Conservation (phyloP, 2,888 invertebrate species). For the Anagyrus pseudococci region DNA sequence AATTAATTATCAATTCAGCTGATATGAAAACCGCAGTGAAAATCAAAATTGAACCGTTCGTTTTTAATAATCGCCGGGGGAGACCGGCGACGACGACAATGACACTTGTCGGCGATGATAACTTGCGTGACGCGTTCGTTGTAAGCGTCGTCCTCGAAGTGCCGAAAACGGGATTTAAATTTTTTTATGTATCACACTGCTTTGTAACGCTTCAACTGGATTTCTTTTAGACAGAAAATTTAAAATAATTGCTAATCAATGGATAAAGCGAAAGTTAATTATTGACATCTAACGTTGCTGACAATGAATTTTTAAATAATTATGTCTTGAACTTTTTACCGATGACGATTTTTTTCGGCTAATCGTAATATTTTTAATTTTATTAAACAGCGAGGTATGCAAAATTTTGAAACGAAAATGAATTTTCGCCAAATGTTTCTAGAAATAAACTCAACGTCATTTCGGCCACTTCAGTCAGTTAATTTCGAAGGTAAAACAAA, state of each 20-base stretch:
- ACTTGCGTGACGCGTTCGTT: constrained; percentile 23
- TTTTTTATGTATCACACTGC: background rate
- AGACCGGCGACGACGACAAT: constrained; percentile 8
- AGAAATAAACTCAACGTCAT: no score
- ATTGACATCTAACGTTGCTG: constrained; percentile 10
- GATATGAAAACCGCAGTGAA: no score
- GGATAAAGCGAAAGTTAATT: background rate
- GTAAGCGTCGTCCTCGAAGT: background rate
- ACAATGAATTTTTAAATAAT: no score
- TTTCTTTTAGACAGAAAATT: background rate
- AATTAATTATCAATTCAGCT: no score
- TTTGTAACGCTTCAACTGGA: background rate
- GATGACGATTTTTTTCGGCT: no score
- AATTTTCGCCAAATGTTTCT: no score
- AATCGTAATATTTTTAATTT: no score
- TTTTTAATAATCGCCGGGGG: constrained; percentile 16
- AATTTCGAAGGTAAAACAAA: no score
- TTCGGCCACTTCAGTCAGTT: no score
- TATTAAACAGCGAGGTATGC: no score
- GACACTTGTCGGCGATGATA: constrained; percentile 19
- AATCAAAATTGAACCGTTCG: constrained; percentile 4
- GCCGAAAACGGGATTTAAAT: constrained; percentile 10
- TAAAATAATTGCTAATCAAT: background rate
- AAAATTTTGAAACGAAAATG: no score
- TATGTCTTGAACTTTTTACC: no score